A percentile compares a stretch with the other conserved stretches of the same genome.
These are phyloP conservation scores for Heliconius cydno DNA, from an alignment of 2,888 invertebrate species.

Conservation along the genomic window DNA sequence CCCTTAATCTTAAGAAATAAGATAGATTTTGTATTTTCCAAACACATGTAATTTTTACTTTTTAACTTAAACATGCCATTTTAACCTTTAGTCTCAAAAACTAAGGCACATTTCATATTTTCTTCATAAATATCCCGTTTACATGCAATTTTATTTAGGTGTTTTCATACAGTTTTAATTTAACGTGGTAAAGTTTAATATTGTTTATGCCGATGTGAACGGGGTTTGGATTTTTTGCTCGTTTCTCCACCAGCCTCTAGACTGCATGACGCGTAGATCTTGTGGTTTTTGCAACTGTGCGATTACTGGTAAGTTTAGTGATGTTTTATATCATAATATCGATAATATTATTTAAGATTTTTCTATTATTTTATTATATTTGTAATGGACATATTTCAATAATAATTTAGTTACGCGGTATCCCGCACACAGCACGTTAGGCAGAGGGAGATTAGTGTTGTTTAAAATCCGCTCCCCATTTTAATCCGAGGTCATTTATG, in stretches of 20 bases:
- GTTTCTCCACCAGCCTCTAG: constrained; percentile 64
- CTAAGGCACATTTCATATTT: constrained; percentile 36
- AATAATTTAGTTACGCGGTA: no score
- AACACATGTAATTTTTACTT: constrained; percentile 34
- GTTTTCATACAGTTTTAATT: constrained; percentile 41
- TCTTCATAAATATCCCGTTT: constrained; percentile 43
- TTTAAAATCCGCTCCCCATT: no score
- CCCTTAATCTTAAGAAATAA: constrained; percentile 29
- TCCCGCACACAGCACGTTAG: no score
- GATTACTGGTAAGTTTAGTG: constrained; percentile 67
- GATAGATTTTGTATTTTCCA: constrained; percentile 28
- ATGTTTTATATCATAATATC: constrained; percentile 47
- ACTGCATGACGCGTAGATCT: constrained; percentile 77
- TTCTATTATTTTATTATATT: no score
- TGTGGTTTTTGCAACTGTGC: constrained; percentile 72
- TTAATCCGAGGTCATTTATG: no score
- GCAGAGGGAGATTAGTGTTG: no score
- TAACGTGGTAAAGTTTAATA: constrained; percentile 52
- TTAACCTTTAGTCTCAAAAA: constrained; percentile 12
- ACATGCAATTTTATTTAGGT: constrained; percentile 31
- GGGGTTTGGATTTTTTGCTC: constrained; percentile 58
- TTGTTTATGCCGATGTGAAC: constrained; percentile 45
- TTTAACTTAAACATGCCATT: constrained; percentile 31
- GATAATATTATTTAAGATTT: constrained; percentile 1
- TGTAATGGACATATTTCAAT: no score